Percentiles rank a stretch among this genome's conserved stretches.
Evolutionary conservation across 2,113 vertebrate species (phyloP).

Genomic region (Mesembrinibis cayennensis): DNA sequence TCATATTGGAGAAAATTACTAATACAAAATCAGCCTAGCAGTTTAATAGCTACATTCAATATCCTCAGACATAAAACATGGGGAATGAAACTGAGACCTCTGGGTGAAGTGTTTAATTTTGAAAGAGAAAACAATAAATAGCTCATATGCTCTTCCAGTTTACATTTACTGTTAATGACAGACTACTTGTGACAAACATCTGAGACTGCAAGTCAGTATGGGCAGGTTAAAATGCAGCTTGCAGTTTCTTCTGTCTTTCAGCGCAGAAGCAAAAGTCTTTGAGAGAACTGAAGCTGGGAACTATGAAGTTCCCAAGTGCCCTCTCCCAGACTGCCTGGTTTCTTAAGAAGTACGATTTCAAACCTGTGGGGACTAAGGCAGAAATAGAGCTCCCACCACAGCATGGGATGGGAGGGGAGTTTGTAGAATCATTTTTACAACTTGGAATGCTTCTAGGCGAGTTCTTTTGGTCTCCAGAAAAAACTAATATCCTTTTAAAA

Average conservation of each 20-base stretch:
- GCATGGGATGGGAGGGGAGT: not conserved
- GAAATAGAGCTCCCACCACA: not conserved
- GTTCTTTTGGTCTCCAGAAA: not conserved
- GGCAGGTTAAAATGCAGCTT: not conserved
- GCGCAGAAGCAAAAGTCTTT: not conserved
- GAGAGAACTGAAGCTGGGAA: not conserved
- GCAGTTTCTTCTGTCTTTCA: not conserved
- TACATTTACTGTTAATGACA: not conserved
- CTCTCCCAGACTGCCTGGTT: not conserved
- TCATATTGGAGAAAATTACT: not conserved
- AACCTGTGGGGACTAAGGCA: not conserved
- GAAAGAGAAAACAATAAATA: not conserved
- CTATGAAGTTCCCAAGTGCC: not conserved
- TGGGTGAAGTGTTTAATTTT: not conserved
- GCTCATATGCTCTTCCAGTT: not conserved
- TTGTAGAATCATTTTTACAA: not conserved
- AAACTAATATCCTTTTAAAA: not conserved
- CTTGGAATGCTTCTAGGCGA: not conserved
- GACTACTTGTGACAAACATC: not conserved
- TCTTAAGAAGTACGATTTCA: not conserved
- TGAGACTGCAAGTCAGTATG: accelerated
- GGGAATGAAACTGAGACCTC: not conserved
- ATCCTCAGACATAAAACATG: not conserved
- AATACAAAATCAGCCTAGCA: not conserved
- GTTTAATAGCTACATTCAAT: not conserved